A percentile compares a stretch with the other conserved stretches of the same genome.
Conservation (phyloP, 2,888 invertebrate species). For the Bellardia pandia region DNA sequence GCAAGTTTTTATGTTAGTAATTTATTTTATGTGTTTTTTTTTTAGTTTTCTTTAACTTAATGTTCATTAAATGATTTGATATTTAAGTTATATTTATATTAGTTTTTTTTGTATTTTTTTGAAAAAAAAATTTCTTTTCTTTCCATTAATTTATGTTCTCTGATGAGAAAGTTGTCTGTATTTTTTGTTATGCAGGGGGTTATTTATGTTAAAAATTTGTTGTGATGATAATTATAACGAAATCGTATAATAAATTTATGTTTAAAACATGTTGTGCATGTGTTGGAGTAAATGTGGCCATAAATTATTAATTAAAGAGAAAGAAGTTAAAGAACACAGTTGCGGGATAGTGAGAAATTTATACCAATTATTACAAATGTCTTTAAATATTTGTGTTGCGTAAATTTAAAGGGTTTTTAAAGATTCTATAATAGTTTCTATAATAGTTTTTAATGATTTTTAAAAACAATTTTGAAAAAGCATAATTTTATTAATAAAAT, state of each 20-base stretch:
- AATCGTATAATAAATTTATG: conserved; percentile 54
- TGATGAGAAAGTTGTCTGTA: conserved; percentile 65
- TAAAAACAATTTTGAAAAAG: too few species aligned
- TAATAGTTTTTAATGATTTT: too few species aligned
- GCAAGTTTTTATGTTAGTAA: conserved; percentile 55
- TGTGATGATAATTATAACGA: conserved; percentile 49
- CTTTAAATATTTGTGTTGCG: too few species aligned
- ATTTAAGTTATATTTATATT: conserved; percentile 41
- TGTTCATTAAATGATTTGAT: conserved; percentile 54
- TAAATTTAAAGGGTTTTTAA: too few species aligned
- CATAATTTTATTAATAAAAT: too few species aligned
- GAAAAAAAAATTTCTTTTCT: conserved; percentile 39
- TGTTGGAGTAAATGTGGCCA: conserved; percentile 10
- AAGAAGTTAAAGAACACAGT: background rate
- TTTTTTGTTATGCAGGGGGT: background rate
- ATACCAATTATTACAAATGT: too few species aligned
- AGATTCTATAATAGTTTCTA: too few species aligned
- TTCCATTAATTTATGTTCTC: conserved; percentile 54
- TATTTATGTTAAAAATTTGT: conserved; percentile 55
- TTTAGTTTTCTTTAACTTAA: background rate
- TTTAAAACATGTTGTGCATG: conserved; percentile 9
- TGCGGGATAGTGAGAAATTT: too few species aligned
- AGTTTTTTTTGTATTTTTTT: conserved; percentile 23
- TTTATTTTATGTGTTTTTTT: conserved; percentile 52
- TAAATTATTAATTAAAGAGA: conserved; percentile 39